phyloP scores from a whole-genome alignment of 2,888 invertebrate genomes.

The Ectobius pallidus region DNA sequence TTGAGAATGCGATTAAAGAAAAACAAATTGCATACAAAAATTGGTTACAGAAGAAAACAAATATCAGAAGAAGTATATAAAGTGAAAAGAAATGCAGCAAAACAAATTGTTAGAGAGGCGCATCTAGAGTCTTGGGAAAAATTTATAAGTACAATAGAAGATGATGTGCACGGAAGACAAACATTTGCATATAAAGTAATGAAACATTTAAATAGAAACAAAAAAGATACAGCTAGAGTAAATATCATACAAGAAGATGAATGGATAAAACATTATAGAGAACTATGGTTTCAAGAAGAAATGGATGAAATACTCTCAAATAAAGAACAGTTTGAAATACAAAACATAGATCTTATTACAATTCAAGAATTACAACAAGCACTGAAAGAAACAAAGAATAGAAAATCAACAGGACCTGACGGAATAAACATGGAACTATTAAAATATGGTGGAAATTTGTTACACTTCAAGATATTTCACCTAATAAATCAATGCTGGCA shows the following conservation, averaged over 20 bases:
- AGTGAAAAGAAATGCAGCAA: background rate
- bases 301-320: background rate
- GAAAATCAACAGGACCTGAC: too few species aligned
- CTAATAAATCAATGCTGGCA: too few species aligned
- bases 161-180: background rate
- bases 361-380: too few species aligned
- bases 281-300: too few species aligned
- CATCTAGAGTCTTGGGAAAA: constrained; percentile 4
- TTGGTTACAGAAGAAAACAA: background rate
- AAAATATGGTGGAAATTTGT: too few species aligned
- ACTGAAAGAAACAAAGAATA: too few species aligned
- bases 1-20: background rate
- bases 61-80: background rate
- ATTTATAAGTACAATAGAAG: constrained; percentile 8
- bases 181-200: background rate
- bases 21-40: background rate
- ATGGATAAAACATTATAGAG: too few species aligned
- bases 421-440: too few species aligned
- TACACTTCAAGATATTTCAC: too few species aligned
- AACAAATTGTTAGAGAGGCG: background rate
- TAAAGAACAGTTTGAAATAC: too few species aligned
- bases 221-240: background rate
- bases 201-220: too few species aligned
- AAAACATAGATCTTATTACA: too few species aligned
- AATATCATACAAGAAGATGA: background rate